Evolutionary conservation across 2,113 vertebrate genomes (phyloP).

Genomic region (Trematomus loennbergii): DNA sequence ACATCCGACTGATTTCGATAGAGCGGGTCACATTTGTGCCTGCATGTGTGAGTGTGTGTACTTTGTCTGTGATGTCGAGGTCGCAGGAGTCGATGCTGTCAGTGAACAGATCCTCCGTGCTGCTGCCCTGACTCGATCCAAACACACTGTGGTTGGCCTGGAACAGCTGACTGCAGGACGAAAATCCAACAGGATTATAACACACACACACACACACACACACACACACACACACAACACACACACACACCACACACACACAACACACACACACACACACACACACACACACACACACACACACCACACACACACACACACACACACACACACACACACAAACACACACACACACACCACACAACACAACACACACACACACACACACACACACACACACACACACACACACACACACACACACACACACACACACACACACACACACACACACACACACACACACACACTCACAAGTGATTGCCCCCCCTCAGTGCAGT

Average conservation of each 20-base stretch:
- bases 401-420: too few species aligned
- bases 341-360: too few species aligned
- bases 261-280: neutral
- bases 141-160: constrained; percentile 92
- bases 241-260: neutral
- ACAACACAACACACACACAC: too few species aligned
- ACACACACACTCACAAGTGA: too few species aligned
- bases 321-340: too few species aligned
- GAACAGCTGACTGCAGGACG: constrained; percentile 89
- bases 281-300: neutral
- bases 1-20: too few species aligned
- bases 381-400: too few species aligned
- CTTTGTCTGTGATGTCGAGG: constrained; percentile 96
- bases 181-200: neutral
- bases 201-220: neutral
- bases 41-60: constrained; percentile 48
- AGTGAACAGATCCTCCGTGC: constrained; percentile 95
- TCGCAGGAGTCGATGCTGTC: constrained; percentile 97
- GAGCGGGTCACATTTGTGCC: too few species aligned
- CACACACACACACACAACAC: neutral
- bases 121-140: constrained; percentile 93
- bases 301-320: neutral
- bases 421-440: too few species aligned
- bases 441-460: too few species aligned
- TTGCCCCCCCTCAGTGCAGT: neutral